Evolutionary conservation across 2,888 invertebrate genomes (phyloP).

Genomic region (Calameuta pallipes): DNA sequence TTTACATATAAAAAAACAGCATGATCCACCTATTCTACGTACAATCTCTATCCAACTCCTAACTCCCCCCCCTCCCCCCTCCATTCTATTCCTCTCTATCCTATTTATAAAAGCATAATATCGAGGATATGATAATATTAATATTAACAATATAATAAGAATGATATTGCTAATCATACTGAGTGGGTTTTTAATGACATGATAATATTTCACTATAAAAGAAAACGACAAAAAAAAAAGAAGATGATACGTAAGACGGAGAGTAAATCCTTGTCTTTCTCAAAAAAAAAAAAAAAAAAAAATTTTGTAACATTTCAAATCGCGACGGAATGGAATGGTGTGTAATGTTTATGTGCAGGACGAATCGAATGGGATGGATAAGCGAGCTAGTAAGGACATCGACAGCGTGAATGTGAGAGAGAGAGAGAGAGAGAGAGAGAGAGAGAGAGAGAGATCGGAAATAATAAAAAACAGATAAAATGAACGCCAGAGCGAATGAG

Average conservation of each 20-base stretch:
- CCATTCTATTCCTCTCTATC: conserved; percentile 17
- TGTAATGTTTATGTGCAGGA: not conserved
- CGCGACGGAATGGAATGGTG: too few relatives aligned
- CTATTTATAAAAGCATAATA: conserved; percentile 66
- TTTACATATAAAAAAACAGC: conserved; percentile 8
- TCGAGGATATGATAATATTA: conserved; percentile 65
- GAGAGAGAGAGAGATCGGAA: conserved; percentile 10
- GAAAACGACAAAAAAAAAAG: conserved; percentile 35
- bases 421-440: conserved; percentile 12
- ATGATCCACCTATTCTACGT: conserved; percentile 42
- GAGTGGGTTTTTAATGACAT: conserved; percentile 66
- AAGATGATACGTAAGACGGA: conserved; percentile 13
- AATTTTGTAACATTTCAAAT: not conserved
- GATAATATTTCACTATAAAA: conserved; percentile 61
- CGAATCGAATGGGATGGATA: not conserved
- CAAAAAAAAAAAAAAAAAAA: conserved; percentile 37
- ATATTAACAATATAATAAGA: conserved; percentile 65
- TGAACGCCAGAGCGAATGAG: conserved; percentile 27
- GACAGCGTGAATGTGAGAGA: conserved; percentile 7
- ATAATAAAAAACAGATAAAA: not conserved
- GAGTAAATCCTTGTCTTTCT: conserved; percentile 44
- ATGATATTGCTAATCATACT: conserved; percentile 66
- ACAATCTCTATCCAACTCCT: conserved; percentile 22
- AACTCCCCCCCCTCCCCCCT: conserved; percentile 26
- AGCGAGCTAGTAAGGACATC: conserved; percentile 22